Conservation (phyloP, 1,140 invertebrate genomes). For the Drosophila pectinifera region DNA sequence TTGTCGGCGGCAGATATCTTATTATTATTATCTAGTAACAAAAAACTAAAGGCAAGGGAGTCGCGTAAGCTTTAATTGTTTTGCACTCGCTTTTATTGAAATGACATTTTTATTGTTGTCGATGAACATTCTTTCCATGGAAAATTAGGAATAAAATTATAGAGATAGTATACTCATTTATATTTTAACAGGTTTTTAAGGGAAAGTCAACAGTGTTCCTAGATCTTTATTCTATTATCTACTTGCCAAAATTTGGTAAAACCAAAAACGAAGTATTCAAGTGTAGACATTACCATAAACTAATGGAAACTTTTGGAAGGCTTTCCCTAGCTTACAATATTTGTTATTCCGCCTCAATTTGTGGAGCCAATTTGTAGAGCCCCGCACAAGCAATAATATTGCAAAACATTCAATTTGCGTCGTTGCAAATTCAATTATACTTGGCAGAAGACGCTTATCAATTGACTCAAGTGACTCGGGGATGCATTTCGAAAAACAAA, state of each 20-base stretch:
- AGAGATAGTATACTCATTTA: background rate
- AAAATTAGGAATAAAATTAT: background rate
- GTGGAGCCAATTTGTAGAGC: conserved; percentile 10
- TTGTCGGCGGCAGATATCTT: conserved; percentile 1
- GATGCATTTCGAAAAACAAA: conserved; percentile 29
- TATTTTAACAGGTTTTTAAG: no score
- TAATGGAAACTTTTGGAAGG: background rate
- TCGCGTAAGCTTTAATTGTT: conserved; percentile 3
- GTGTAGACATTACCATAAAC: background rate
- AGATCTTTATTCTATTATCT: no score
- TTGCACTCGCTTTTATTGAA: background rate
- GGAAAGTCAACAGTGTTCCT: no score
- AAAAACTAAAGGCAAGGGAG: background rate
- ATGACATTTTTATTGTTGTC: background rate
- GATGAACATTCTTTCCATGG: background rate
- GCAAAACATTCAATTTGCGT: conserved; percentile 46
- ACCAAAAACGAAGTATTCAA: background rate
- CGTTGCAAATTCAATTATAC: conserved; percentile 39
- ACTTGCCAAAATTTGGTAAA: background rate
- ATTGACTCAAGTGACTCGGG: conserved; percentile 42
- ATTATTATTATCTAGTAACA: conserved; percentile 13
- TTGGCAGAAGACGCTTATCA: conserved; percentile 34
- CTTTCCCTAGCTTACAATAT: conserved; percentile 3
- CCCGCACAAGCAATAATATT: conserved; percentile 5
- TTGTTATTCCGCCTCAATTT: conserved; percentile 17